Evolutionary conservation across 2,888 invertebrate genomes (phyloP).

Genomic region (Acronicta aceris): DNA sequence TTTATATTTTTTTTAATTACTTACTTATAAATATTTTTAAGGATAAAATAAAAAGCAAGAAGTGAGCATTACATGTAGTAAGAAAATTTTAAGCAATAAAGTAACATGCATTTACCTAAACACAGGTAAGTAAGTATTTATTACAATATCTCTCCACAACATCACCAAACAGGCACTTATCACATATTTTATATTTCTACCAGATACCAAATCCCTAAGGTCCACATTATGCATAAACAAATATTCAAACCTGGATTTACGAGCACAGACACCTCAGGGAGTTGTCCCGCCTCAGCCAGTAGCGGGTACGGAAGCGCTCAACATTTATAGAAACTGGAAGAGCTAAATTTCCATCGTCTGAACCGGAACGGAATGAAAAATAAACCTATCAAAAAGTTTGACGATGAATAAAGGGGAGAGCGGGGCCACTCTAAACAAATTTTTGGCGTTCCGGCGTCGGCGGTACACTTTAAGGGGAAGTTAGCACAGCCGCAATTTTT

Average conservation of each 20-base stretch:
- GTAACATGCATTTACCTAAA: too few species aligned
- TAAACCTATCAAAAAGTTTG: slow-evolving; percentile 52
- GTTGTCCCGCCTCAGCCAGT: slow-evolving; percentile 45
- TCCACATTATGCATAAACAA: slow-evolving; percentile 63
- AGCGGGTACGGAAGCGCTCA: slow-evolving; percentile 41
- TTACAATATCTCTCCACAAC: background rate
- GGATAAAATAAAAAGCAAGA: too few species aligned
- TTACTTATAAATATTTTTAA: too few species aligned
- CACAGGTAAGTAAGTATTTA: background rate
- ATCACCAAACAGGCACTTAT: slow-evolving; percentile 26
- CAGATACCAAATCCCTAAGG: slow-evolving; percentile 44
- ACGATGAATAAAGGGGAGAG: slow-evolving; percentile 46
- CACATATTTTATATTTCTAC: slow-evolving; percentile 38
- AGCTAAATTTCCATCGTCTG: slow-evolving; percentile 30
- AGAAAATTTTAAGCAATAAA: too few species aligned
- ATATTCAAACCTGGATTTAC: slow-evolving; percentile 67
- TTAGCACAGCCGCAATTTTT: slow-evolving; percentile 33
- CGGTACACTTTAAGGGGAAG: slow-evolving; percentile 30
- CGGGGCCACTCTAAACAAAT: slow-evolving; percentile 38
- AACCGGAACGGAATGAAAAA: slow-evolving; percentile 46
- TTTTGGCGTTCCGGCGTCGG: slow-evolving; percentile 21
- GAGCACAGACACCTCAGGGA: slow-evolving; percentile 61
- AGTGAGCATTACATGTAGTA: too few species aligned
- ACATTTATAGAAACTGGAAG: slow-evolving; percentile 55
- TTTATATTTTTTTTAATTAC: too few species aligned